These are phyloP conservation scores for Pyrrhia umbra DNA, from an alignment of 2,888 invertebrate species.

Conservation along the genomic window DNA sequence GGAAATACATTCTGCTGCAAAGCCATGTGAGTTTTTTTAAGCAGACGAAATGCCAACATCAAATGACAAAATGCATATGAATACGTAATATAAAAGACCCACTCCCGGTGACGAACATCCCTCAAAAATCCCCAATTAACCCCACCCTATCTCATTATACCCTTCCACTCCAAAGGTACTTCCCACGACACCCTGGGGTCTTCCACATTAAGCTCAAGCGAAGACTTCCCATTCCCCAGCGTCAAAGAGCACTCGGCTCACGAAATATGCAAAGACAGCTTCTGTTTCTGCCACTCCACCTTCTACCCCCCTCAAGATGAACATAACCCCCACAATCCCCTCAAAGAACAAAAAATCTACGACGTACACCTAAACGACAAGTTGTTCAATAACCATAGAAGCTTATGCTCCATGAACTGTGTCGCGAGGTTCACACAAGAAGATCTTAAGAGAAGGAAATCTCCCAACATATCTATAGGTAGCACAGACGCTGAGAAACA, in stretches of 20 bases:
- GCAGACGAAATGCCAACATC: neutral
- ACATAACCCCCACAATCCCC: neutral
- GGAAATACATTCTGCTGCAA: too few species aligned
- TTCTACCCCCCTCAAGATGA: slow-evolving; percentile 12
- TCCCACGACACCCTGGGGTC: slow-evolving; percentile 59
- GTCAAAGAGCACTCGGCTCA: neutral
- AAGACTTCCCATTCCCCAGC: slow-evolving; percentile 30
- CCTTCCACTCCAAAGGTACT: slow-evolving; percentile 64
- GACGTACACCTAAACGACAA: slow-evolving; percentile 20
- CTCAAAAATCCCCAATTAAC: neutral
- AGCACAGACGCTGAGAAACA: slow-evolving; percentile 73
- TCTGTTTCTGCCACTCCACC: slow-evolving; percentile 12
- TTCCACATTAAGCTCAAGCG: slow-evolving; percentile 56
- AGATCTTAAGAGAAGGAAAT: slow-evolving; percentile 55
- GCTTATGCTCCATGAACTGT: slow-evolving; percentile 76
- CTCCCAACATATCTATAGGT: slow-evolving; percentile 56
- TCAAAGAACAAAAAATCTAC: slow-evolving; percentile 16
- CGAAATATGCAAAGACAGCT: slow-evolving; percentile 12
- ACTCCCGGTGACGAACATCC: slow-evolving; percentile 12
- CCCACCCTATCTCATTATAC: neutral
- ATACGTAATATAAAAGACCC: neutral
- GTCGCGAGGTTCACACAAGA: slow-evolving; percentile 52
- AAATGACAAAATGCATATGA: neutral
- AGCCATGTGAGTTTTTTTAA: neutral
- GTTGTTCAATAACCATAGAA: slow-evolving; percentile 47